phyloP scores from a whole-genome alignment of 2,888 invertebrate genomes.

The Podotricha telesiphe region DNA sequence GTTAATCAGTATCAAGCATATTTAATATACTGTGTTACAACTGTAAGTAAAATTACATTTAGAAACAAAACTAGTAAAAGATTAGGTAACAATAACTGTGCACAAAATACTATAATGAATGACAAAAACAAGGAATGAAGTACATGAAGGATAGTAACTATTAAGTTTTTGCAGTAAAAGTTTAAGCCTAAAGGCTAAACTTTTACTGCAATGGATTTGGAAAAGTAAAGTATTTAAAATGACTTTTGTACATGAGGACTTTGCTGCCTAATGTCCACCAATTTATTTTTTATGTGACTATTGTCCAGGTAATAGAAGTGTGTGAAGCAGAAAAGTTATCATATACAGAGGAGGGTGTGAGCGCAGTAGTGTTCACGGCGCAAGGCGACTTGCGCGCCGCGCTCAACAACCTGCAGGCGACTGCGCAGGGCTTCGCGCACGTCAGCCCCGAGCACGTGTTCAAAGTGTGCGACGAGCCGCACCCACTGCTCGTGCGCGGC shows the following conservation, averaged over 20 bases:
- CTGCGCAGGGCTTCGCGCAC: conserved; percentile 91
- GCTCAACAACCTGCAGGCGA: conserved; percentile 97
- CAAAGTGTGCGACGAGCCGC: conserved; percentile 99
- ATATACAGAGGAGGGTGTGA: conserved; percentile 95
- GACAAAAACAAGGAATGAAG: too few relatives aligned
- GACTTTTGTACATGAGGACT: too few relatives aligned
- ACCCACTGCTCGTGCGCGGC: conserved; percentile 95
- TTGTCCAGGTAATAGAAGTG: conserved; percentile 68
- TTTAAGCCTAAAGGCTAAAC: too few relatives aligned
- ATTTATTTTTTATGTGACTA: neutral
- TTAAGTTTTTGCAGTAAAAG: too few relatives aligned
- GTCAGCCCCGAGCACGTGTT: conserved; percentile 98
- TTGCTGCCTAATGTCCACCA: neutral
- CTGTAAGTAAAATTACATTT: neutral
- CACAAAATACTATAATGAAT: too few relatives aligned
- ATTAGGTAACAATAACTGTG: too few relatives aligned
- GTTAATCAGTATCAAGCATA: neutral
- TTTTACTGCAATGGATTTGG: too few relatives aligned
- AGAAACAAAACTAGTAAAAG: neutral
- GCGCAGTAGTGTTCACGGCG: conserved; percentile 98
- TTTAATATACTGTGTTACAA: neutral
- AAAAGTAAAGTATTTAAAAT: too few relatives aligned
- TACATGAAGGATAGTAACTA: too few relatives aligned
- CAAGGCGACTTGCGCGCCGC: conserved; percentile 99
- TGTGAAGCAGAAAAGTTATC: conserved; percentile 83